phyloP scores from a whole-genome alignment of 1,140 invertebrate species.

The Aphelinus atriplicis region DNA sequence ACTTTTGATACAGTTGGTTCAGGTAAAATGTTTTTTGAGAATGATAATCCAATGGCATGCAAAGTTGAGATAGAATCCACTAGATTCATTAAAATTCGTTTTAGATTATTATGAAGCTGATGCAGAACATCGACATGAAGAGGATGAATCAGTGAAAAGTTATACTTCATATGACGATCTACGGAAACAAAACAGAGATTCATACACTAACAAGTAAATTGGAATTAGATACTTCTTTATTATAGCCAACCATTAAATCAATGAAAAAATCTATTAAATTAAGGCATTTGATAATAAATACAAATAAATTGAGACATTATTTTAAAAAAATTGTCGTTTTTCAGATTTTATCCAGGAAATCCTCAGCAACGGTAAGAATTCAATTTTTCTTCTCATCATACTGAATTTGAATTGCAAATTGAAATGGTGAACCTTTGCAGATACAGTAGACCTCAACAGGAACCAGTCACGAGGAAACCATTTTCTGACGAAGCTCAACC shows the following conservation, averaged over 20 bases:
- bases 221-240: not conserved
- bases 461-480: not conserved
- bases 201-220: constrained; percentile 23
- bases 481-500: not conserved
- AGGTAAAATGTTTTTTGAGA: not conserved
- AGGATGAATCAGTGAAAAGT: not conserved
- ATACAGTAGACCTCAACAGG: not conserved
- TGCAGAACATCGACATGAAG: not conserved
- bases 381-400: not conserved
- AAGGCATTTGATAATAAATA: no score
- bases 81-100: no score
- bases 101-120: constrained; percentile 19
- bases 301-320: not conserved
- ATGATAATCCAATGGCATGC: no score
- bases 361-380: not conserved
- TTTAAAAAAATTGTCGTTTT: not conserved
- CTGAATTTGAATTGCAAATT: not conserved
- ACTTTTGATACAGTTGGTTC: constrained; percentile 34
- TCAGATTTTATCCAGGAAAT: not conserved
- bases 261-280: no score
- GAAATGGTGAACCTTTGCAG: not conserved
- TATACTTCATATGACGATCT: constrained; percentile 35
- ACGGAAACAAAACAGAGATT: constrained; percentile 24
- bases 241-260: no score
- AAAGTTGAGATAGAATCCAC: no score